Evolutionary conservation across 2,797 vertebrate species (phyloP).

Genomic region (Enteromius anoplus): DNA sequence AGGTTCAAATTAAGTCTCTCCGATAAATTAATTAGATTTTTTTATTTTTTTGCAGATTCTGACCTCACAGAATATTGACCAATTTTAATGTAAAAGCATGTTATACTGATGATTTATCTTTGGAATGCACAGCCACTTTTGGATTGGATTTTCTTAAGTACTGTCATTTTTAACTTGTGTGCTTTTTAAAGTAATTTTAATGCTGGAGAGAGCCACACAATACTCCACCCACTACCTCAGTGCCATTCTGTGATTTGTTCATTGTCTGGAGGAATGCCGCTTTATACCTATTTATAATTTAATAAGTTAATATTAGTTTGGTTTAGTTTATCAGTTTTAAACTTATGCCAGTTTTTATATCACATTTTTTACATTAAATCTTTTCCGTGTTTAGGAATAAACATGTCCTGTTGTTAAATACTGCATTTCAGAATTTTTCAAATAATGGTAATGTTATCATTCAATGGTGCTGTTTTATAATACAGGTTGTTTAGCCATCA

Average conservation of each 20-base stretch:
- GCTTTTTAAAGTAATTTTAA: constrained; percentile 32
- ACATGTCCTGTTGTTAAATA: neutral
- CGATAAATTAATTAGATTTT: constrained; percentile 5
- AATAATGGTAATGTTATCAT: neutral
- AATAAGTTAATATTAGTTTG: constrained; percentile 46
- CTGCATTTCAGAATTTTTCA: neutral
- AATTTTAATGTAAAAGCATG: constrained; percentile 37
- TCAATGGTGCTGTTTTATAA: constrained; percentile 30
- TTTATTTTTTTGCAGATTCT: constrained; percentile 34
- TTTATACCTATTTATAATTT: constrained; percentile 67
- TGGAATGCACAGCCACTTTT: constrained; percentile 63
- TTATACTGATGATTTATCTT: constrained; percentile 48
- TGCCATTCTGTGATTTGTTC: constrained; percentile 56
- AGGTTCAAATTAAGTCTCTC: constrained; percentile 31
- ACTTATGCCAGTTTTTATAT: neutral
- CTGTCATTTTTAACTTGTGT: constrained; percentile 48
- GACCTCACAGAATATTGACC: constrained; percentile 33
- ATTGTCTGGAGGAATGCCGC: constrained; percentile 57
- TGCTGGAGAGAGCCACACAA: constrained; percentile 48
- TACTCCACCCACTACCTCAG: constrained; percentile 72
- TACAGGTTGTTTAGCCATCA: neutral
- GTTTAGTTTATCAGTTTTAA: constrained; percentile 35
- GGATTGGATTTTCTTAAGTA: constrained; percentile 46
- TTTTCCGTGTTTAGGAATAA: neutral
- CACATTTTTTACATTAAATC: neutral